Evolutionary conservation across 2,113 vertebrate genomes (phyloP), one percentile per base, ranked within the genome.

Genomic region (Numida meleagris): DNA sequence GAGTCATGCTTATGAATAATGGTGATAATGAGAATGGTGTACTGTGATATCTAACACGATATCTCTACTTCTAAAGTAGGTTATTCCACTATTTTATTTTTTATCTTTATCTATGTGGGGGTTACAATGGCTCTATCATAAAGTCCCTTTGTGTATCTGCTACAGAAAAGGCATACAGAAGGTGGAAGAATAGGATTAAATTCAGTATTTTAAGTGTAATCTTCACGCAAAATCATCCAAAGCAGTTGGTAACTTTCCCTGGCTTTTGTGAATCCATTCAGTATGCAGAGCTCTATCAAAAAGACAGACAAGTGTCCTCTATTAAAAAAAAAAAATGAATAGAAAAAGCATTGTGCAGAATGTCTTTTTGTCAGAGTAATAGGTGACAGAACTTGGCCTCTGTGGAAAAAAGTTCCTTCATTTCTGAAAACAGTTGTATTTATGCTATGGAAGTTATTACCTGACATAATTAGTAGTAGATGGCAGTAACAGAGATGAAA

Each of bases 1-100:
- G 95, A 96, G 38, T 96, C 89, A 95, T 50, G 19, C 81, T 80
- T 77, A 87, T 59, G 82, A 86, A 91, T 85, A 95, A 82, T 38
- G 9, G 42, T 78, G 72, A 91, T 95, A 86, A 94, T 80, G 68
- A 86, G 72, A 77, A 80, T 24, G 61, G 58, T 82, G 59, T 62
- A 87, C 43, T 73, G 27, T 72, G 45, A n/a, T 63, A 77, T 89
- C 71, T 88, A 89, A 83, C 0, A 1, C 66, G 45, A 45, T 89
- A 80, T 67, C 55, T 91, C 42, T 92, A 3, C 68, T 89, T 91
- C 51, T 93, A 57, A 94, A 91, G 55, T 43, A 74, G 10, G 15
- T 55, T 94, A 19, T 77, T 68, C 23, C n/a, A 10, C 4, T 65
- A 59, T 50, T 27, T n/a, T 16, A 71, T 12, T 21, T 45, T 6